Evolutionary conservation across 2,797 vertebrate species (phyloP).

Genomic region (Neosilurus hyrtlii): DNA sequence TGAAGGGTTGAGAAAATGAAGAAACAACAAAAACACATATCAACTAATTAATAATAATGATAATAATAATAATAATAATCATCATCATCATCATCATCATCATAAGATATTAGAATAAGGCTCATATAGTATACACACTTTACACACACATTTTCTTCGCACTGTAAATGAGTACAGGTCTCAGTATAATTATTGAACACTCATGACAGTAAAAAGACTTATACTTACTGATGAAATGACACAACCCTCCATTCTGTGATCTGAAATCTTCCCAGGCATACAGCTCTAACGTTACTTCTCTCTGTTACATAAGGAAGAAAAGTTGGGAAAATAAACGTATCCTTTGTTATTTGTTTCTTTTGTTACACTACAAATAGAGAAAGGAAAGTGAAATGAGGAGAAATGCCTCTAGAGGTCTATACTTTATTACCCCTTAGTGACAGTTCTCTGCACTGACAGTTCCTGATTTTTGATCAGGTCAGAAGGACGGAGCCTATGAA

Average conservation of each 20-base stretch:
- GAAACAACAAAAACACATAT: conserved; percentile 2
- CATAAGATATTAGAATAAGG: background rate
- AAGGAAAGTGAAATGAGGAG: conserved; percentile 41
- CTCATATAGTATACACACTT: background rate
- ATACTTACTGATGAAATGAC: conserved; percentile 89
- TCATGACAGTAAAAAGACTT: background rate
- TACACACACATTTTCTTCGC: background rate
- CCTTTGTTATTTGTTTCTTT: conserved; percentile 22
- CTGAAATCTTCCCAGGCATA: conserved; percentile 62
- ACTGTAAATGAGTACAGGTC: background rate
- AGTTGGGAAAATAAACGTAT: conserved; percentile 31
- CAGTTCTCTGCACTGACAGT: conserved; percentile 20
- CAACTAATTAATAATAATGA: background rate
- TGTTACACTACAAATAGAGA: conserved; percentile 19
- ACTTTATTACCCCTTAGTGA: conserved; percentile 43
- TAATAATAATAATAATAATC: background rate
- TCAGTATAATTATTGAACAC: background rate
- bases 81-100: background rate
- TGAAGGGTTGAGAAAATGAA: conserved; percentile 59
- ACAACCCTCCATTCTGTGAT: conserved; percentile 92
- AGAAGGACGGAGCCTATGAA: conserved; percentile 42
- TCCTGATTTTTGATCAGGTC: conserved; percentile 41
- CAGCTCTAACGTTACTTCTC: conserved; percentile 51
- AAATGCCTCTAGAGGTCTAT: conserved; percentile 26
- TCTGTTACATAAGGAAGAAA: conserved; percentile 57